Evolutionary conservation across 2,888 invertebrate genomes (phyloP).

Genomic region (Teinopalpus imperialis): DNA sequence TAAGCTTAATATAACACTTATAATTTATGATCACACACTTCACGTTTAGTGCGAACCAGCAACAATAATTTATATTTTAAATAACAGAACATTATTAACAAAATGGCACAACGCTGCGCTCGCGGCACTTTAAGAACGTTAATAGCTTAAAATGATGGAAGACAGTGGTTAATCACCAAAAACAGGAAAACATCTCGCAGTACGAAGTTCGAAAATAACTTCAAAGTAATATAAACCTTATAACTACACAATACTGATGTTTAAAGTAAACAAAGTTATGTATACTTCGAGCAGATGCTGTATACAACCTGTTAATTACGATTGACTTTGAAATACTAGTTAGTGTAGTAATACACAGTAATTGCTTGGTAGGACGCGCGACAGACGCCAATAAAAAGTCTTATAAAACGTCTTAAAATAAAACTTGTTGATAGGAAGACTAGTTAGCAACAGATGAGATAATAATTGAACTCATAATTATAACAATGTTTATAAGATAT

Average conservation of each 20-base stretch:
- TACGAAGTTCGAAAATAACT: constrained; percentile 10
- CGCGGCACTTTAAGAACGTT: constrained; percentile 41
- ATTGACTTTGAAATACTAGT: constrained; percentile 63
- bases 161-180: constrained; percentile 53
- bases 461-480: constrained; percentile 4
- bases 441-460: constrained; percentile 3
- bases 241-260: constrained; percentile 8
- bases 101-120: constrained; percentile 30
- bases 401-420: constrained; percentile 48
- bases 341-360: constrained; percentile 44
- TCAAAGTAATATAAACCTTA: constrained; percentile 30
- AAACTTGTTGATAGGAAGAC: constrained; percentile 42
- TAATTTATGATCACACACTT: constrained; percentile 20
- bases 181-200: constrained; percentile 38
- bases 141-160: constrained; percentile 47
- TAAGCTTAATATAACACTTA: constrained; percentile 7
- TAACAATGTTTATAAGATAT: no score
- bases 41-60: constrained; percentile 22
- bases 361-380: constrained; percentile 59
- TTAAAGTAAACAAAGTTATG: constrained; percentile 17
- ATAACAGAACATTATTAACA: constrained; percentile 30
- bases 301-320: constrained; percentile 64
- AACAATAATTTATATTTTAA: constrained; percentile 32
- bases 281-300: constrained; percentile 50
- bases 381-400: constrained; percentile 53